Base-by-base conservation (phyloP, 2,797 vertebrate genomes). In the Poeciliopsis presidionis region DNA sequence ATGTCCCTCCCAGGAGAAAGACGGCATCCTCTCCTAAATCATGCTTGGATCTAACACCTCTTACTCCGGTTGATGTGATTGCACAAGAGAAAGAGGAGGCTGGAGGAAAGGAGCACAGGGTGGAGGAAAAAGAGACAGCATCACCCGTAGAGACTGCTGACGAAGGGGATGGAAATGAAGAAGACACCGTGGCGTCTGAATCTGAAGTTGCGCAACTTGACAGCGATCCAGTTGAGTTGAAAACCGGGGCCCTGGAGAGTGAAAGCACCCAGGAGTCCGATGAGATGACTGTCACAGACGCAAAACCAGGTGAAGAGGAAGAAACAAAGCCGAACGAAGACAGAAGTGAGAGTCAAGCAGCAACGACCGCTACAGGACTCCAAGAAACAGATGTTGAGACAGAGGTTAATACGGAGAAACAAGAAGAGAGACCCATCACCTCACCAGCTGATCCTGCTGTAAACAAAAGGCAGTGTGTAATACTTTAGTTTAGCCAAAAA, bases 21-120 rank as follows among this genome's bases (percentile, higher is more conserved):
- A 74, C 59, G 33, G 5, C 74, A 1, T 81, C 87, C 2, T 39
- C 85, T 82, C 81, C 81, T 1, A 95, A 94, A 80, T 36, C 82
- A 8, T 89, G 88, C 75, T 88, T 96, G 72, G 93, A 95, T 74
- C 85, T 96, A 7, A 92, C 85, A 1, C 90, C 94, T 69, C 89
- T 96, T 77, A 94, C 78, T 73, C 92, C 92, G 2, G 89, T 86
- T 7, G 90, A 94, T 0, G 73, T 67, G 1, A 57, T 77, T 1
- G 28, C 63, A 25, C 77, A 92, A 70, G 85, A 88, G 20, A 69
- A 80, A 22, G 86, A 92, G 4, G 89, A 88, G 7, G 72, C 70
- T 16, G 83, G 83, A 70, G 83, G 70, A 13, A 92, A 94, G 33
- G 93, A 94, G 53, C 84, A 86, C 55, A 81, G 75, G 63, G 86